Evolutionary conservation across 35 echinoderm and acorn worm genomes (phyloP).

Genomic region (Nesometra sesokonis): DNA sequence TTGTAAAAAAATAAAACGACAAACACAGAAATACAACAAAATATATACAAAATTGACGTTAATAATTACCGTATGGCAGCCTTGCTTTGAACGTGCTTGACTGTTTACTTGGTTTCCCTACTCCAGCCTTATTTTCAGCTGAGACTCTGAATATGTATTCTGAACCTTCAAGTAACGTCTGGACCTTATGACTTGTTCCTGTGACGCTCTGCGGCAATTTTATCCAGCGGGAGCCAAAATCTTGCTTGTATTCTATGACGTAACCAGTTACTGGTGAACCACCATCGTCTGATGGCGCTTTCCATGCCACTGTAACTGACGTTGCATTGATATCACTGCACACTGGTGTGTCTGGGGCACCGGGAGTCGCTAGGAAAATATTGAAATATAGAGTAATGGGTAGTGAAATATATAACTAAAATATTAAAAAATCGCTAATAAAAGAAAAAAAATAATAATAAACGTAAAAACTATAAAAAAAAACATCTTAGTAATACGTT

Average conservation of each 20-base stretch:
- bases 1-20: too few relatives aligned
- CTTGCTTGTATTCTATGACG: conserved; percentile 71
- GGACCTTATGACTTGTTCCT: conserved; percentile 42
- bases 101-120: conserved; percentile 77
- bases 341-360: conserved; percentile 52
- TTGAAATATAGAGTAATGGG: too few relatives aligned
- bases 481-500: too few relatives aligned
- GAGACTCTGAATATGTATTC: conserved; percentile 77
- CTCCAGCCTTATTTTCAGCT: conserved; percentile 77
- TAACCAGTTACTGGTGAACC: conserved; percentile 83
- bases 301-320: conserved; percentile 67
- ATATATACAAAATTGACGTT: too few relatives aligned
- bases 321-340: conserved; percentile 59
- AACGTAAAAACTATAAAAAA: too few relatives aligned
- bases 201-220: conserved; percentile 22
- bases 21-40: too few relatives aligned
- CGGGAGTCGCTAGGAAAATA: conserved; percentile 60
- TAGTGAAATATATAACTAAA: too few relatives aligned
- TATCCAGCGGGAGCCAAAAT: conserved; percentile 47
- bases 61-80: conserved; percentile 77
- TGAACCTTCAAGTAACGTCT: conserved; percentile 42
- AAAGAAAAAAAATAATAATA: too few relatives aligned
- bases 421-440: too few relatives aligned
- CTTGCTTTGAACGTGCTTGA: conserved; percentile 49
- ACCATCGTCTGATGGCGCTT: conserved; percentile 46